Percentiles rank a stretch among this genome's conserved stretches.
Conservation (phyloP, 2,888 invertebrate species). For the Acrocyrtus sp. region DNA sequence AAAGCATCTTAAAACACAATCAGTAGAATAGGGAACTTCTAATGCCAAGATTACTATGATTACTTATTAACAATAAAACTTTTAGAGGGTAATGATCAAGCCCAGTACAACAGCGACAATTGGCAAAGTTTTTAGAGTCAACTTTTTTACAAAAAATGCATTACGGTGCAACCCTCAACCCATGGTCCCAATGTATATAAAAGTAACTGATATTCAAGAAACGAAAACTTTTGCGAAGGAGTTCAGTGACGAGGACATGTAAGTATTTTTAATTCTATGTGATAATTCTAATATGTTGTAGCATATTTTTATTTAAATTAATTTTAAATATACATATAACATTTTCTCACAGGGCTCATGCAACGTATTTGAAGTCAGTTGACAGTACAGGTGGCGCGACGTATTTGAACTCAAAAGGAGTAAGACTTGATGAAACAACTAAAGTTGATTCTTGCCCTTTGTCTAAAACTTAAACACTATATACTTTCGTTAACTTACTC, state of each 20-base stretch:
- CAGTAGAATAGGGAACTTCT: neutral
- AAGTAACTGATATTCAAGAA: slow-evolving; percentile 33
- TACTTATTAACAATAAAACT: too few relatives aligned
- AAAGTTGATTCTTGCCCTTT: slow-evolving; percentile 17
- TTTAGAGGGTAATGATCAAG: slow-evolving; percentile 27
- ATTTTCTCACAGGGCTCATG: slow-evolving; percentile 6
- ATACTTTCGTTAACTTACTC: too few relatives aligned
- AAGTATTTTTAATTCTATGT: too few relatives aligned
- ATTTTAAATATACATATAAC: neutral
- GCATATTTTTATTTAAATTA: too few relatives aligned
- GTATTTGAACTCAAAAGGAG: slow-evolving; percentile 4
- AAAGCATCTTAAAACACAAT: neutral
- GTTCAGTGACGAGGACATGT: slow-evolving; percentile 37
- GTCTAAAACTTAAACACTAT: neutral
- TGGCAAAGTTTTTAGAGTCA: slow-evolving; percentile 39
- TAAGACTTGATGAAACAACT: slow-evolving; percentile 6
- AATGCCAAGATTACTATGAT: too few relatives aligned
- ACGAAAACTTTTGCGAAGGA: too few relatives aligned
- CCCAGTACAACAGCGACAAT: neutral
- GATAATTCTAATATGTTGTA: too few relatives aligned
- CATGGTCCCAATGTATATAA: slow-evolving; percentile 48
- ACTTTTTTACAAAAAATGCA: slow-evolving; percentile 50
- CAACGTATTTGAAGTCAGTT: slow-evolving; percentile 30
- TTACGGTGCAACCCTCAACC: slow-evolving; percentile 56
- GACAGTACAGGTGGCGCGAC: slow-evolving; percentile 1